These are phyloP conservation scores for Drosophila setosimentum DNA, from an alignment of 2,888 invertebrate species.

Conservation along the genomic window DNA sequence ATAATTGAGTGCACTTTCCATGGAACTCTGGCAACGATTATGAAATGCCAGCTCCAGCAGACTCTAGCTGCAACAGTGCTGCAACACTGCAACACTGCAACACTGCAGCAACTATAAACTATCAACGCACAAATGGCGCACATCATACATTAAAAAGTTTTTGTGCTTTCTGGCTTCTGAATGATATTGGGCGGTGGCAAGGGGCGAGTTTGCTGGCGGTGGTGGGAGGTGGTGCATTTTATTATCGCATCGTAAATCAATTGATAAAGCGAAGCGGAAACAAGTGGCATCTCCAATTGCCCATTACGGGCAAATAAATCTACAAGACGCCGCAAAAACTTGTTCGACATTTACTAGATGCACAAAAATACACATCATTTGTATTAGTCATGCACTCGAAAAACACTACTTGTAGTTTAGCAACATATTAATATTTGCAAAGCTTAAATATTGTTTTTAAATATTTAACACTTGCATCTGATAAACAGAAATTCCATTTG, in stretches of 20 bases:
- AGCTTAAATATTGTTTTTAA: not conserved
- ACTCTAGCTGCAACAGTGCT: slow-evolving; percentile 13
- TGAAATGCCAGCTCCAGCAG: slow-evolving; percentile 62
- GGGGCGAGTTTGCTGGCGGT: not conserved
- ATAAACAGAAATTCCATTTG: not conserved
- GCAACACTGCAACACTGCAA: slow-evolving; percentile 3
- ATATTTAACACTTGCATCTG: not conserved
- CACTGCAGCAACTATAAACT: slow-evolving; percentile 32
- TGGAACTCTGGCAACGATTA: slow-evolving; percentile 80
- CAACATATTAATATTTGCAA: not conserved
- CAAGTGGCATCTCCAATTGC: slow-evolving; percentile 80
- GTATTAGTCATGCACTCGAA: slow-evolving; percentile 25
- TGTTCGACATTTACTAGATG: slow-evolving; percentile 64
- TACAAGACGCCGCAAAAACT: slow-evolving; percentile 48
- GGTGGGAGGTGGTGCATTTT: slow-evolving; percentile 32
- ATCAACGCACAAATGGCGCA: slow-evolving; percentile 64
- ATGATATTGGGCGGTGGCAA: slow-evolving; percentile 9
- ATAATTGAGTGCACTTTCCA: slow-evolving; percentile 82
- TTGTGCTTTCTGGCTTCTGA: slow-evolving; percentile 25
- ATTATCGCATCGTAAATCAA: slow-evolving; percentile 78
- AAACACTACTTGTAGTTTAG: not conserved
- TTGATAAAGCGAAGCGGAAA: slow-evolving; percentile 82
- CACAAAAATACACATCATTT: slow-evolving; percentile 8
- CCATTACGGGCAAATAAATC: slow-evolving; percentile 69
- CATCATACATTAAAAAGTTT: slow-evolving; percentile 56